Base-by-base conservation (phyloP, 1,140 invertebrate genomes). In the Bombus confusus region DNA sequence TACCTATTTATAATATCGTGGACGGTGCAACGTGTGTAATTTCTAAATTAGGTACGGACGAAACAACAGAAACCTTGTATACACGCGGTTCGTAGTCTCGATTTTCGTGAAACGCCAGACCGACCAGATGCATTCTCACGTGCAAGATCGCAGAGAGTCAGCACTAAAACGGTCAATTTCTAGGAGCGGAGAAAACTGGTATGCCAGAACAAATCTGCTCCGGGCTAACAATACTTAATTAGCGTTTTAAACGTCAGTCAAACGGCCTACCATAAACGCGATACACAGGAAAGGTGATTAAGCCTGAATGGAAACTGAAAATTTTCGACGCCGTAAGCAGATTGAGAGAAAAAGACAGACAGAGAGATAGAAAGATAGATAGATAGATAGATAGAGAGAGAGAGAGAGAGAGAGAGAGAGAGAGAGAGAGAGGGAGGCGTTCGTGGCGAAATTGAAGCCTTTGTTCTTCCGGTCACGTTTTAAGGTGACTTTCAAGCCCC, bases 401-500 rank as follows among this genome's bases (percentile, higher is more conserved):
- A 62, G 59, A 62, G 59, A n/a, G n/a, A 62, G 4, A n/a, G n/a
- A 72, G 6, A 77, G 1, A 12, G 34, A n/a, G 28, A 64, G n/a
- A 64, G 0, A 64, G 25, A 72, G 25, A 28, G 3, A 13, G 31
- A 5, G 57, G 31, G 34, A 18, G 8, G 1, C 28, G 52, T 66
- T 77, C 64, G 22, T 25, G 69, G 39, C 59, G 80, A 81, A 86
- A 86, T 88, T 79, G 37, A 83, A 62, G 77, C 69, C 66, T 74
- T 93, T 92, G 80, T 90, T 76, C 86, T 87, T 86, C 92, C 74
- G 84, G 89, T 93, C 92, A 93, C 91, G 92, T 92, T 86, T 90
- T 75, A 83, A 79, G 73, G 85, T 88, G 87, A 88, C 88, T 85
- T 82, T 85, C 87, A 82, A 80, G 78, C 82, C 84, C 79, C 79